Base-by-base conservation (phyloP, 2,797 vertebrate genomes). In the Delichon dasypus region DNA sequence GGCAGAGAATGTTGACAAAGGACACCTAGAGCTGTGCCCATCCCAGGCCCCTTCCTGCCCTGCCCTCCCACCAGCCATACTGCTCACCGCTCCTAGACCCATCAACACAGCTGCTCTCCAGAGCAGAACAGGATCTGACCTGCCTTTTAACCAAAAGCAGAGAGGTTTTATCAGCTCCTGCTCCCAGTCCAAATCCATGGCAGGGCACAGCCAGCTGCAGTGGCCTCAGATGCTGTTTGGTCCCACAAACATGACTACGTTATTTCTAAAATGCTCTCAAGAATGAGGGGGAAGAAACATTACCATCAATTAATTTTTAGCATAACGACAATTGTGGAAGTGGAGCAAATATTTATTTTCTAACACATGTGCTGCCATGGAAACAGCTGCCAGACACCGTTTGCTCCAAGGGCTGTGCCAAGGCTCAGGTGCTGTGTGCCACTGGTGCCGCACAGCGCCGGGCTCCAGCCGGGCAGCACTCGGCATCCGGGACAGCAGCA, bases 291-390 rank as follows among this genome's bases (percentile, higher is more conserved):
- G 12, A 1, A 32, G 74, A 73, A 81, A 8, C 32, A 55, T 13
- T 38, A 62, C 44, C 50, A 44, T 66, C 68, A 80, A 58, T 90
- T 75, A 91, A 89, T 77, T 84, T 51, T 76, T 57, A 81, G 16
- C 27, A 44, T 84, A 88, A 94, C 2, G 2, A 55, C 29, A 51
- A 47, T 45, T 57, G 76, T 67, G 53, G 62, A 76, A 86, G 53
- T 11, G 58, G 36, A 95, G 64, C 47, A 92, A 96, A 91, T 86
- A 84, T 66, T 91, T 91, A n/a, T 93, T 90, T 93, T 86, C 71
- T 30, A 42, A 11, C 25, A 50, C 23, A 5, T 2, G 27, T 20
- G 82, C 70, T 94, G 92, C 29, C 85, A 73, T 45, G 73, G 91
- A 47, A 93, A 57, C 85, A 53, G 81, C 81, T 42, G 61, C 47